Evolutionary conservation across 1,140 invertebrate genomes (phyloP).

Genomic region (Hirudo medicinalis): DNA sequence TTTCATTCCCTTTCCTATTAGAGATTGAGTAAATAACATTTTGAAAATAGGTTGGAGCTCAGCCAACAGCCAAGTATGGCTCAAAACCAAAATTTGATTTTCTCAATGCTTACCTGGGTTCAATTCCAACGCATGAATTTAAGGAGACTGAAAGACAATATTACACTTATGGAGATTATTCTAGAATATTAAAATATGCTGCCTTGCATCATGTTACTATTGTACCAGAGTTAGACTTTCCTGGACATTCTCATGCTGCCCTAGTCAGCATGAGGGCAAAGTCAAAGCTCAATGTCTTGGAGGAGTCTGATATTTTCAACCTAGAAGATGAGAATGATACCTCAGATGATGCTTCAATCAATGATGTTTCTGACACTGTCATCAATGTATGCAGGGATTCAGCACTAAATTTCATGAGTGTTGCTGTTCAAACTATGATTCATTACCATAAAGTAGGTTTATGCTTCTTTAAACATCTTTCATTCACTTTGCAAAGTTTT

Average conservation of each 20-base stretch:
- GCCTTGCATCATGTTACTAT: conserved; percentile 29
- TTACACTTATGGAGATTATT: conserved; percentile 32
- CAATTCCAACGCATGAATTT: background rate
- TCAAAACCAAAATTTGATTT: background rate
- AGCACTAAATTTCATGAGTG: background rate
- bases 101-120: background rate
- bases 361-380: background rate
- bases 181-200: conserved; percentile 31
- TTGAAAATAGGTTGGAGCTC: background rate
- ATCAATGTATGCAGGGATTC: background rate
- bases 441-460: conserved; percentile 2
- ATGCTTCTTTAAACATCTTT: background rate
- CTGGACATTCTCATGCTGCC: conserved; percentile 34
- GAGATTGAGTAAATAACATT: too few relatives aligned
- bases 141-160: conserved; percentile 28
- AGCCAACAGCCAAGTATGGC: background rate
- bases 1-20: too few relatives aligned
- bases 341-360: background rate
- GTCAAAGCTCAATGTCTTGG: background rate
- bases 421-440: conserved; percentile 4
- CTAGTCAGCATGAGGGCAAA: conserved; percentile 27
- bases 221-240: conserved; percentile 37
- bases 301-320: background rate
- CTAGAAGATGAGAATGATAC: background rate
- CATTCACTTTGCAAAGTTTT: too few relatives aligned